A percentile compares a stretch with the other conserved stretches of the same genome.
These are phyloP conservation scores for Morpho deidamia DNA, from an alignment of 2,888 invertebrate species.

Conservation along the genomic window DNA sequence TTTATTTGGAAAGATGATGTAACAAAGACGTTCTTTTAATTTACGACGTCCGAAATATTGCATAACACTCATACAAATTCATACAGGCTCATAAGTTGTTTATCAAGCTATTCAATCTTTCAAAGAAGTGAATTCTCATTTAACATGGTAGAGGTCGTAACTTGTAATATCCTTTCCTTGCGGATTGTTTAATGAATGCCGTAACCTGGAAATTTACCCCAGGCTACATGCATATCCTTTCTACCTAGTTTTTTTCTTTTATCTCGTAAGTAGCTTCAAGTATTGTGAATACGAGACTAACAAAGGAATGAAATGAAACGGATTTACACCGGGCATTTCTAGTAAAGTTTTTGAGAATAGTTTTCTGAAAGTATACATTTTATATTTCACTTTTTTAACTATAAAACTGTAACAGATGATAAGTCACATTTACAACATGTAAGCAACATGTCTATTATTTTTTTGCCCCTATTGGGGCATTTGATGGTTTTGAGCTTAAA, in stretches of 20 bases:
- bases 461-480: too few relatives aligned
- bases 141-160: slow-evolving; percentile 5
- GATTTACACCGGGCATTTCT: slow-evolving; percentile 6
- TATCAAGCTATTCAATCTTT: slow-evolving; percentile 6
- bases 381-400: too few relatives aligned
- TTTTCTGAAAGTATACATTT: too few relatives aligned
- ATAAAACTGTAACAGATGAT: too few relatives aligned
- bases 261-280: slow-evolving; percentile 13
- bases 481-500: too few relatives aligned
- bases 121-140: slow-evolving; percentile 9
- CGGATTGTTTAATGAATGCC: slow-evolving; percentile 15
- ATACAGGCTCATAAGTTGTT: neutral
- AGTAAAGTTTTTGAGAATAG: neutral
- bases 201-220: slow-evolving; percentile 4
- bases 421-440: too few relatives aligned
- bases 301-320: slow-evolving; percentile 16
- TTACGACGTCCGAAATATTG: too few relatives aligned
- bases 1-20: too few relatives aligned
- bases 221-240: slow-evolving; percentile 12
- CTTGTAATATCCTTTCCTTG: slow-evolving; percentile 11
- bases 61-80: too few relatives aligned
- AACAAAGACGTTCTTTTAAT: too few relatives aligned
- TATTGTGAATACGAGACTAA: slow-evolving; percentile 12
- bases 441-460: too few relatives aligned
- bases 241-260: slow-evolving; percentile 16